These are phyloP conservation scores for Blomia tropicalis DNA, from an alignment of 2,888 invertebrate genomes.

Conservation along the genomic window DNA sequence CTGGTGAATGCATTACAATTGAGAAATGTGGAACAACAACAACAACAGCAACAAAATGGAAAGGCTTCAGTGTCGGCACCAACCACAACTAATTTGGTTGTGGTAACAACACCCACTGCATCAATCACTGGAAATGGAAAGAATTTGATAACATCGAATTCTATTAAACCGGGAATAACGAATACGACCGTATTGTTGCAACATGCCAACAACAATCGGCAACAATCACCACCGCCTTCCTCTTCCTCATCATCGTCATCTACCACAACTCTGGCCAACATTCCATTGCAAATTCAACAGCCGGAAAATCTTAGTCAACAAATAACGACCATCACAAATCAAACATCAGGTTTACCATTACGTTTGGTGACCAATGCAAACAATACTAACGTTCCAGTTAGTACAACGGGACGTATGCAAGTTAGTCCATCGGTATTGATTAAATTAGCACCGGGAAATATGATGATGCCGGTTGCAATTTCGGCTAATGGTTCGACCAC, in stretches of 20 bases:
- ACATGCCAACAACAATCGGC: not conserved
- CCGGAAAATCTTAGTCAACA: not conserved
- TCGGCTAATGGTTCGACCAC: not conserved
- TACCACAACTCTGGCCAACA: not conserved
- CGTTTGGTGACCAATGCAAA: constrained; percentile 4
- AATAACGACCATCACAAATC: not conserved
- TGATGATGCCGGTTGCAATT: not conserved
- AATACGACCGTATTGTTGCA: not conserved
- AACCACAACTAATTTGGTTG: not conserved
- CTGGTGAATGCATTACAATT: constrained; percentile 21
- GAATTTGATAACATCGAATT: not conserved
- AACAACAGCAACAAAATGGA: not conserved
- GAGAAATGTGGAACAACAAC: constrained; percentile 9
- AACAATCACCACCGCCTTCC: not conserved
- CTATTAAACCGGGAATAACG: not conserved
- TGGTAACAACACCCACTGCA: not conserved
- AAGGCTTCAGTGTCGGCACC: not conserved
- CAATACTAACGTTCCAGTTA: not conserved
- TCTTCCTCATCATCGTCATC: not conserved
- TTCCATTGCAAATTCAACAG: not conserved
- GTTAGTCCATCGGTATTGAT: constrained; percentile 7
- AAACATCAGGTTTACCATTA: not conserved
- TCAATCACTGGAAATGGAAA: not conserved
- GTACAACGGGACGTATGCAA: not conserved
- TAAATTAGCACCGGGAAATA: not conserved